A percentile compares a stretch with the other conserved stretches of the same genome.
These are phyloP conservation scores for Sceloporus tristichus DNA, from an alignment of 2,113 vertebrate genomes.

Conservation along the genomic window DNA sequence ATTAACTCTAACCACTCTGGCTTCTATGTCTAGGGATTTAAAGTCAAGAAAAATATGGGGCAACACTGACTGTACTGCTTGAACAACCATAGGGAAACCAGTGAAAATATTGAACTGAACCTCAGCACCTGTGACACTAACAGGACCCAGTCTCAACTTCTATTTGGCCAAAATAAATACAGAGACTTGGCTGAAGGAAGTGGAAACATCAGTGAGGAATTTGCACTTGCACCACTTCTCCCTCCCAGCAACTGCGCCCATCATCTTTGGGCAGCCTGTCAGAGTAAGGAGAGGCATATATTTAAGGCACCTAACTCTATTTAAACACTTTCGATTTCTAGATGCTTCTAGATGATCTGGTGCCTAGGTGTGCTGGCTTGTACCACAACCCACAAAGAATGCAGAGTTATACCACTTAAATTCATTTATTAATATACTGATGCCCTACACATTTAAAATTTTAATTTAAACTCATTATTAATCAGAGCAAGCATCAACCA, in stretches of 20 bases:
- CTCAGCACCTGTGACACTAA: background rate
- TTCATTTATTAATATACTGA: constrained; percentile 69
- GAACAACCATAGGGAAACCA: background rate
- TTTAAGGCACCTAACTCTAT: constrained; percentile 83
- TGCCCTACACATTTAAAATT: constrained; percentile 68
- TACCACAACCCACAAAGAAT: constrained; percentile 76
- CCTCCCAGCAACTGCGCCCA: background rate
- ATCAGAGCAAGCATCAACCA: constrained; percentile 71
- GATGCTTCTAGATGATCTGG: constrained; percentile 75
- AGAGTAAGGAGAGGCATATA: constrained; percentile 15
- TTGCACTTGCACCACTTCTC: background rate
- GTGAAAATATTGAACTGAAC: background rate
- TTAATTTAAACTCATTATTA: constrained; percentile 69
- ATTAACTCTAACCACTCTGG: background rate
- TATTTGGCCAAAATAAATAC: background rate
- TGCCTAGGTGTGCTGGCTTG: constrained; percentile 77
- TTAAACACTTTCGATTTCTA: constrained; percentile 80
- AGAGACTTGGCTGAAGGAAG: background rate
- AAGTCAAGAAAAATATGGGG: constrained; percentile 4
- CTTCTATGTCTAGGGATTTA: background rate
- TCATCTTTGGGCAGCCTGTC: background rate
- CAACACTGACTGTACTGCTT: background rate
- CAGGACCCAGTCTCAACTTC: background rate
- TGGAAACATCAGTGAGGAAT: background rate
- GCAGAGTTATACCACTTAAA: constrained; percentile 69